phyloP scores from a whole-genome alignment of 2,888 invertebrate species.

The Lordiphosa andalusiaca region DNA sequence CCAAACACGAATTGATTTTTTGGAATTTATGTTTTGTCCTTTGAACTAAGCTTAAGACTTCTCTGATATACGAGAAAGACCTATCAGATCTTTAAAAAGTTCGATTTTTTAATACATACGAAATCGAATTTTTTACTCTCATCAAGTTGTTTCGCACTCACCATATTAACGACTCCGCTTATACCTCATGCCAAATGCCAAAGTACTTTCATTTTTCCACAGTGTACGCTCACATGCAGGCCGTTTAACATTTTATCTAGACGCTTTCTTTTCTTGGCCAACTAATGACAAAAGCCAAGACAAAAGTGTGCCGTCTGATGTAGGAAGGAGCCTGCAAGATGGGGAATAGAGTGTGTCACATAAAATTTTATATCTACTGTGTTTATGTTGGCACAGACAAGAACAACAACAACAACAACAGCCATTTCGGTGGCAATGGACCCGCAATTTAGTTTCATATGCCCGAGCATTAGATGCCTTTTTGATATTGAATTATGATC shows the following conservation, averaged over 20 bases:
- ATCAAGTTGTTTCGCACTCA: too few relatives aligned
- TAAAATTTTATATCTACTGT: conserved; percentile 64
- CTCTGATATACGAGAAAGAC: too few relatives aligned
- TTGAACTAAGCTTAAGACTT: too few relatives aligned
- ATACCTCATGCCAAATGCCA: too few relatives aligned
- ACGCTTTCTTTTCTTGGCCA: conserved; percentile 47
- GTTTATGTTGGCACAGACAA: conserved; percentile 48
- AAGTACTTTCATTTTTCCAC: too few relatives aligned
- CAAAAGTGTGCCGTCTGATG: conserved; percentile 54
- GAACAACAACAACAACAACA: conserved; percentile 9
- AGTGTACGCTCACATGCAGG: conserved; percentile 49
- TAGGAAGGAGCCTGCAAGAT: conserved; percentile 2
- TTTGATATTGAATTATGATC: conserved; percentile 71
- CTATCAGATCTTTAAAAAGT: too few relatives aligned
- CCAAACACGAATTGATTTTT: too few relatives aligned
- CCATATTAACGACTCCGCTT: too few relatives aligned
- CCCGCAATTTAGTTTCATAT: conserved; percentile 65
- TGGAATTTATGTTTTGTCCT: too few relatives aligned
- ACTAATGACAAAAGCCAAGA: conserved; percentile 70
- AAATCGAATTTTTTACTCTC: too few relatives aligned
- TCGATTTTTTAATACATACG: too few relatives aligned
- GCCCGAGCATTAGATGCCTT: conserved; percentile 54
- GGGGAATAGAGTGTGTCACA: conserved; percentile 45
- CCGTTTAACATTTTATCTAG: conserved; percentile 72
- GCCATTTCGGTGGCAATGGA: conserved; percentile 42